Evolutionary conservation across 2,113 vertebrate species (phyloP), one percentile per base, ranked within the genome.

Genomic region (Ornithorhynchus anatinus): DNA sequence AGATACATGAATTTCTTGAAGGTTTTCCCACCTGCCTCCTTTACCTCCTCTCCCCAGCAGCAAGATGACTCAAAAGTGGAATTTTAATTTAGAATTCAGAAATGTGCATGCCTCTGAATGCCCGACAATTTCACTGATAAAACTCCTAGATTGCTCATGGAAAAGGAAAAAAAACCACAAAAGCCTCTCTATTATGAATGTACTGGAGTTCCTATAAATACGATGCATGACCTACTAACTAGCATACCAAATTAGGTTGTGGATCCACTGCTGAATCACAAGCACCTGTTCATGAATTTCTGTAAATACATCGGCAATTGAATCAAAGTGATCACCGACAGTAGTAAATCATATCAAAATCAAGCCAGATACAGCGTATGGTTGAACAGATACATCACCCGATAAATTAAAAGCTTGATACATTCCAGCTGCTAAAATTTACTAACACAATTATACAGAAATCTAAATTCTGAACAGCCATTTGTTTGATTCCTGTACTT

Each of bases 351-450:
- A 80, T 38, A 78, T 74, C 79, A 77, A 59, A 73, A 64, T 75
- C 10, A 5, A 81, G 74, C 63, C 59, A 66, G 53, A 82, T 52
- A 80, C 3, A 70, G 39, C 60, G 60, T 51, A 60, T 27, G 37
- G 63, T 12, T 84, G 65, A 88, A 76, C 38, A 88, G 77, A 59
- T 81, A 69, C 61, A 86, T 81, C 62, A 63, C 38, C 16, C 5
- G 0, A 42, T 50, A 89, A 86, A 89, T 89, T 87, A 86, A 88
- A 91, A 86, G 69, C 53, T 44, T 82, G 58, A 84, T 88, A 61
- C 52, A 38, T 57, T 66, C 79, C 29, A 66, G 59, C 67, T 77
- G 59, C 33, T 86, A 85, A 84, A 69, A 80, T 82, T 89, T 81
- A 59, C 59, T 72, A 76, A 77, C 22, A 45, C 23, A 84, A 63